Evolutionary conservation across 53 echinoderm and acorn worm genomes (phyloP).

Genomic region (Actinopyga echinites): DNA sequence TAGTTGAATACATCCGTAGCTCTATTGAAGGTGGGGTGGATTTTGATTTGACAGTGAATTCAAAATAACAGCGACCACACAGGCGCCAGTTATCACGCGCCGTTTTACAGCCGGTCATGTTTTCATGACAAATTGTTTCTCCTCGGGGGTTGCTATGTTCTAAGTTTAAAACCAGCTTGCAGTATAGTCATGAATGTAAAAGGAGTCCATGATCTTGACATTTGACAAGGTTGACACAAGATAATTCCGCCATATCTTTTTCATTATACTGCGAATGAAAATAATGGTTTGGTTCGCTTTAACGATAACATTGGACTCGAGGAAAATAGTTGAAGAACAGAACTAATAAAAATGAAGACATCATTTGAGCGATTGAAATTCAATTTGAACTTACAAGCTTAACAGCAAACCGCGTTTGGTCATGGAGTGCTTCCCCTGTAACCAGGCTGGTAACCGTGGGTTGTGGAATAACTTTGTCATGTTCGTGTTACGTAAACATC

Average conservation of each 20-base stretch:
- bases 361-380: too few relatives aligned
- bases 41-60: conserved; percentile 29
- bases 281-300: too few relatives aligned
- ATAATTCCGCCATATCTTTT: neutral
- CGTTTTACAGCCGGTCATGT: conserved; percentile 44
- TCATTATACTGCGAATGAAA: neutral
- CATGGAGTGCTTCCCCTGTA: too few relatives aligned
- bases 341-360: too few relatives aligned
- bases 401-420: too few relatives aligned
- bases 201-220: conserved; percentile 12
- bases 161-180: neutral
- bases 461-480: too few relatives aligned
- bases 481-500: too few relatives aligned
- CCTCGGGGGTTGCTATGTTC: conserved; percentile 23
- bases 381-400: too few relatives aligned
- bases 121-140: conserved; percentile 31
- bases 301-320: too few relatives aligned
- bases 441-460: too few relatives aligned
- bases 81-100: conserved; percentile 37
- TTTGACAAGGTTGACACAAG: neutral
- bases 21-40: conserved; percentile 35
- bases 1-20: conserved; percentile 27
- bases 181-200: conserved; percentile 15
- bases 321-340: too few relatives aligned
- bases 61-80: conserved; percentile 22